Base-by-base conservation (phyloP, 1,140 invertebrate genomes). In the Babylonia areolata region DNA sequence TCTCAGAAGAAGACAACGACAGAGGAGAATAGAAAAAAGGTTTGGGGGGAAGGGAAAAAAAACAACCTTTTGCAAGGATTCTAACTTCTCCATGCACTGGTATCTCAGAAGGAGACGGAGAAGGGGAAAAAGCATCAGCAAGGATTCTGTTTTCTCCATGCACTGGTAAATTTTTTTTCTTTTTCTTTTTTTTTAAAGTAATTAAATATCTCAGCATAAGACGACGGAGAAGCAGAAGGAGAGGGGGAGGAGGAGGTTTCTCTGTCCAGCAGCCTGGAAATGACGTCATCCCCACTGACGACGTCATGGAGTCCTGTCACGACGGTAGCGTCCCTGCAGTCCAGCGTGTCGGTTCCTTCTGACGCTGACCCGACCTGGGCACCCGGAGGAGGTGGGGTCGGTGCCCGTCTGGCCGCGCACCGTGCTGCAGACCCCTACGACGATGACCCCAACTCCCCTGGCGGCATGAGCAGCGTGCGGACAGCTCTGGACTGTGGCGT, bases 401-500 rank as follows among this genome's bases (percentile, higher is more conserved):
- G 17, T 6, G 5, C 6, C 20, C 75, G 2, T 37, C 23, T 28
- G 15, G 3, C 35, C 31, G 2, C 33, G 6, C 71, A 33, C 9
- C 28, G n/a, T 33, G 71, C 12, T 31, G 6, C 71, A 6, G 71
- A 73, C 71, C 33, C 71, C 71, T 3, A 11, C 28, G 64, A n/a
- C 28, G 5, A 69, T 9, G 71, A 35, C 6, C 20, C 31, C n/a
- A 35, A 11, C 31, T 3, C 35, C 35, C 40, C 17, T n/a, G 46
- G 6, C 39, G 39, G 35, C 20, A 33, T 33, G n/a, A 20, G 31
- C 3, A n/a, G 46, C 17, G 17, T 84, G n/a, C 6, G 31, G 33
- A 40, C 69, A 12, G 82, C 46, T 15, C 37, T 84, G 64, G 40
- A 84, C 69, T 84, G 82, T 39, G 82, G 82, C 2, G 35, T 84